Evolutionary conservation across 23 tunicate species (phyloP).

Genomic region (Phallusia fumigata): DNA sequence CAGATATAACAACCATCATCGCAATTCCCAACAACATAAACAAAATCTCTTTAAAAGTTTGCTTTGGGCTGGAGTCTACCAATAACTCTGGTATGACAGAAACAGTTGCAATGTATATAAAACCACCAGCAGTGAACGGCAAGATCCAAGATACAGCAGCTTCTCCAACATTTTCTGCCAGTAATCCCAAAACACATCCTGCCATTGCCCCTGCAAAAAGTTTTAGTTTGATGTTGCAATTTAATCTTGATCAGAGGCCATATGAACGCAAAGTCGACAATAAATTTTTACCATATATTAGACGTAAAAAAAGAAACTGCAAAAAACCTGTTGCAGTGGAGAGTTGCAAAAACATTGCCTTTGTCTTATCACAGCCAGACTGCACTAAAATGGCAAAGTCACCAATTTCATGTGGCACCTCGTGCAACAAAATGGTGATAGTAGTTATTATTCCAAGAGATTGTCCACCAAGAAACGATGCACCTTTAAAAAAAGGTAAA

Average conservation of each 20-base stretch:
- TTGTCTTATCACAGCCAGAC: slow-evolving; percentile 84
- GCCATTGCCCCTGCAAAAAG: slow-evolving; percentile 70
- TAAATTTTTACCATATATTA: too few species aligned
- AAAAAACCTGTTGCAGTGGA: slow-evolving; percentile 84
- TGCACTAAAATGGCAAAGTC: slow-evolving; percentile 98
- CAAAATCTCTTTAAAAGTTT: slow-evolving; percentile 72
- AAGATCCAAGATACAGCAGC: slow-evolving; percentile 86
- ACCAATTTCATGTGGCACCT: slow-evolving; percentile 98
- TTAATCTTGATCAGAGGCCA: too few species aligned
- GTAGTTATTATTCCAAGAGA: slow-evolving; percentile 92
- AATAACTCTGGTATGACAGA: slow-evolving; percentile 91
- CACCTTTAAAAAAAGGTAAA: slow-evolving; percentile 58
- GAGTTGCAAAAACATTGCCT: slow-evolving; percentile 90
- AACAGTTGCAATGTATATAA: slow-evolving; percentile 96
- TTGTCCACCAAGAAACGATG: slow-evolving; percentile 91
- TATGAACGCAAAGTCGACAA: too few species aligned
- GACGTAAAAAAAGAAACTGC: neutral
- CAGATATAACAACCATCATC: slow-evolving; percentile 91
- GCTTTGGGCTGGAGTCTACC: slow-evolving; percentile 71
- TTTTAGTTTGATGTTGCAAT: too few species aligned
- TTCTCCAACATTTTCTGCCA: slow-evolving; percentile 92
- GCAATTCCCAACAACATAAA: slow-evolving; percentile 93
- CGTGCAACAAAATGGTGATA: slow-evolving; percentile 87
- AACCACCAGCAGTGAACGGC: slow-evolving; percentile 98
- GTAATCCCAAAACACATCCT: slow-evolving; percentile 77